Conservation (phyloP, 2,888 invertebrate genomes). For the Zelleria hepariella region DNA sequence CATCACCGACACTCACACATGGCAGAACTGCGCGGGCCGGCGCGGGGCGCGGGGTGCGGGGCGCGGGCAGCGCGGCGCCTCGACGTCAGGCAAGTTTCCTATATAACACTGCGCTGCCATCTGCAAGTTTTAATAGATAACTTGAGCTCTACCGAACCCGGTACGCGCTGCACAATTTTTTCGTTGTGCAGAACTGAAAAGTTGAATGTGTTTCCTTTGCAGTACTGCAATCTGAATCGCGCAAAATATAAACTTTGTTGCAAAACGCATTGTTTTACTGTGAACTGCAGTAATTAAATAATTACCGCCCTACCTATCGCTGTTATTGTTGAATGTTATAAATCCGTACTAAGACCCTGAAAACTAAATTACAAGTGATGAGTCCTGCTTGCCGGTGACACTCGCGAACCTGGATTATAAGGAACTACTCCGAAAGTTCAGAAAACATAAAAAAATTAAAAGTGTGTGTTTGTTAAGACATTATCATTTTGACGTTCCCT, state of each 20-base stretch:
- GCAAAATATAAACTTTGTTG: conserved; percentile 38
- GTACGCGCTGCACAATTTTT: conserved; percentile 52
- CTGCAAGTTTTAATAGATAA: conserved; percentile 71
- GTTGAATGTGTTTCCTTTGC: conserved; percentile 48
- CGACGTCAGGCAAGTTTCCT: conserved; percentile 43
- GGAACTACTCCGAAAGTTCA: conserved; percentile 28
- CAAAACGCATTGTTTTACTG: no score
- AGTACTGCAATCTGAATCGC: no score
- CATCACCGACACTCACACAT: conserved; percentile 14
- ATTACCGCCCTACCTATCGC: no score
- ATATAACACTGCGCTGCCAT: conserved; percentile 69
- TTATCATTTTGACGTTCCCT: conserved; percentile 61
- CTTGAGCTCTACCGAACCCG: conserved; percentile 59
- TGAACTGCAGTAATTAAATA: no score
- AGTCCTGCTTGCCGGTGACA: conserved; percentile 38
- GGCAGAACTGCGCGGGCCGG: conserved; percentile 15
- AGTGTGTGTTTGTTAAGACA: conserved; percentile 48
- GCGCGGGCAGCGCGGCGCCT: conserved; percentile 28
- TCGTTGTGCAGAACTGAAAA: conserved; percentile 35
- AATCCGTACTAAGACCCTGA: neutral
- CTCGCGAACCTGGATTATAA: conserved; percentile 54
- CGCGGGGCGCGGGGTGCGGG: conserved; percentile 22
- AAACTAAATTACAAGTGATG: conserved; percentile 29
- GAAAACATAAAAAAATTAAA: conserved; percentile 34
- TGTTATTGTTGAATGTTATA: no score